Percentiles rank a stretch among this genome's conserved stretches.
Conservation (phyloP, 2,888 invertebrate species). For the Xestia rhomboidea region DNA sequence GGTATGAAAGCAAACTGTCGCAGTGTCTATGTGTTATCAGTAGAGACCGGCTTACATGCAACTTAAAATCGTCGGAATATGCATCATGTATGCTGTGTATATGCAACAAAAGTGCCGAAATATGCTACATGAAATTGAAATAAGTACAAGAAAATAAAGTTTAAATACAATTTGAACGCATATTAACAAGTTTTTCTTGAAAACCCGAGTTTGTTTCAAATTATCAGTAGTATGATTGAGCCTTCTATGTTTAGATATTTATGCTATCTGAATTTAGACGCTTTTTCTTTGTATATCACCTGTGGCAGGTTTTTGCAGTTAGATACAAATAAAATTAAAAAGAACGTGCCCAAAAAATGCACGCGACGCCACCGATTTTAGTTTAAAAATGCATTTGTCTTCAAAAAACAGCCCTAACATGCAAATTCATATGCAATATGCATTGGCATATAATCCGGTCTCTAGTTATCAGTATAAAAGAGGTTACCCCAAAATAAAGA, state of each 20-base stretch:
- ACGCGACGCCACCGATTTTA: not conserved
- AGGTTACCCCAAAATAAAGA: conserved; percentile 16
- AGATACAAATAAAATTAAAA: not conserved
- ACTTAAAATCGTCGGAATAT: not conserved
- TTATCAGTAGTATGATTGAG: not conserved
- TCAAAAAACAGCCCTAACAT: not conserved
- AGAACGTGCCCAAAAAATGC: not conserved
- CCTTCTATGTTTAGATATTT: not conserved
- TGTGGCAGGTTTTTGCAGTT: not conserved
- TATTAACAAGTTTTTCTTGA: not conserved
- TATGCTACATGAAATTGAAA: not conserved
- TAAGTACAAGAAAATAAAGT: not conserved
- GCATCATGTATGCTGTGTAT: not conserved
- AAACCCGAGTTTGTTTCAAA: not conserved
- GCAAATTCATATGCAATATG: not conserved
- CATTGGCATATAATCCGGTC: not conserved
- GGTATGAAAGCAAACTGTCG: conserved; percentile 27
- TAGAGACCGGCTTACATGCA: not conserved
- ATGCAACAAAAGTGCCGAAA: not conserved
- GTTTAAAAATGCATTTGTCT: not conserved
- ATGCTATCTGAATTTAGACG: not conserved
- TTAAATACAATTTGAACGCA: not conserved
- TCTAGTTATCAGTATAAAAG: conserved; percentile 4
- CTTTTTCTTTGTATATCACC: not conserved
- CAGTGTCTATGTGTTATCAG: conserved; percentile 12